Conservation (phyloP, 2,113 vertebrate species). For the Urocynchramus pylzowi region DNA sequence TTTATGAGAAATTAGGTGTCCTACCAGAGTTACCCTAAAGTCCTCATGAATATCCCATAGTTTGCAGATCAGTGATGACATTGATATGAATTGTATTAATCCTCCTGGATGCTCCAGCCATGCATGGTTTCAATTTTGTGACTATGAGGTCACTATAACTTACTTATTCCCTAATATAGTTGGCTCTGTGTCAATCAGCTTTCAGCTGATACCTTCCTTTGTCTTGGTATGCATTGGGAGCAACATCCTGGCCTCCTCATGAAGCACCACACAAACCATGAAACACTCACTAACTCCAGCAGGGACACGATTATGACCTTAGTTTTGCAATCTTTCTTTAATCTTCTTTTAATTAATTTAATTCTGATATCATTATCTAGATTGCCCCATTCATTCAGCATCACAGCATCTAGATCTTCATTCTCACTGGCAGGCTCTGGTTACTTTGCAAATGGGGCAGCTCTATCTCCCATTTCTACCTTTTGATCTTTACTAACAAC, state of each 20-base stretch:
- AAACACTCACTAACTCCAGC: neutral
- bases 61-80: neutral
- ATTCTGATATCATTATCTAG: constrained; percentile 53
- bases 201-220: neutral
- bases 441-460: constrained; percentile 43
- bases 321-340: constrained; percentile 55
- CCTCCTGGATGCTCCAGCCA: neutral
- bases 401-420: constrained; percentile 13
- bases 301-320: neutral
- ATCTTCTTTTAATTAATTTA: constrained; percentile 63
- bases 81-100: neutral
- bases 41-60: neutral
- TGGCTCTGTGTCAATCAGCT: neutral
- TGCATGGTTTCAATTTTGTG: neutral
- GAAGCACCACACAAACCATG: neutral
- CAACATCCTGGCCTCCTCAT: neutral
- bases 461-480: constrained; percentile 24
- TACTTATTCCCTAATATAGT: neutral
- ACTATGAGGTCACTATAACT: neutral
- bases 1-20: neutral
- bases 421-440: constrained; percentile 25
- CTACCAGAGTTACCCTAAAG: neutral
- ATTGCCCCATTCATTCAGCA: constrained; percentile 36
- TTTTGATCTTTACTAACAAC: constrained; percentile 49
- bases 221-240: neutral